Evolutionary conservation across 2,797 vertebrate species (phyloP).

Genomic region (Rhinogobio ventralis): DNA sequence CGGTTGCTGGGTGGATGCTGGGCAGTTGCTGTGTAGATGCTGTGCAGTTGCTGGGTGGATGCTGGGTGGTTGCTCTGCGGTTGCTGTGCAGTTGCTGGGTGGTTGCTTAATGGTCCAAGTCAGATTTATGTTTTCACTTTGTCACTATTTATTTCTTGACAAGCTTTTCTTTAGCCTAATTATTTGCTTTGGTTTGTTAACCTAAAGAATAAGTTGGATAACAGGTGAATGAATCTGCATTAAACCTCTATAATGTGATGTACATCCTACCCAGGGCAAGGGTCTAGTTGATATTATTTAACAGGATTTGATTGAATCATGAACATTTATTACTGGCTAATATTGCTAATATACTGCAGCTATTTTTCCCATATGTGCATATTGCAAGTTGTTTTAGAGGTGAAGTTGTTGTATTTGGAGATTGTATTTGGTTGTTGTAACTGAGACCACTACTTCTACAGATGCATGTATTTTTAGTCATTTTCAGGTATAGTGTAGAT

Average conservation of each 20-base stretch:
- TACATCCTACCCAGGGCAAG: too few relatives aligned
- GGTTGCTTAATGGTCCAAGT: too few relatives aligned
- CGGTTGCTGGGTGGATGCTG: fast-evolving
- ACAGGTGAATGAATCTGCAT: too few relatives aligned
- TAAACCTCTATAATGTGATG: neutral
- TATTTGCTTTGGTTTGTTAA: neutral
- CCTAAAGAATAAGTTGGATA: neutral
- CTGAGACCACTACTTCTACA: too few relatives aligned
- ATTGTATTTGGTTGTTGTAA: too few relatives aligned
- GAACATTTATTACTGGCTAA: too few relatives aligned
- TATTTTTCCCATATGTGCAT: too few relatives aligned
- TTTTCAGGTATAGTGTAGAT: neutral
- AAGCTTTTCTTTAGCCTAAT: neutral
- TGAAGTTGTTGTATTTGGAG: too few relatives aligned
- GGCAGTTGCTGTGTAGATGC: fast-evolving
- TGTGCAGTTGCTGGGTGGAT: fast-evolving
- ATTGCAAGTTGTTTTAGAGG: too few relatives aligned
- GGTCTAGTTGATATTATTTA: neutral
- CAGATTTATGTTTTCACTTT: neutral
- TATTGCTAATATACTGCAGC: too few relatives aligned
- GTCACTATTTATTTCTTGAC: neutral
- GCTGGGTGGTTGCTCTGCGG: neutral
- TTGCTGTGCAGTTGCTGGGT: fast-evolving
- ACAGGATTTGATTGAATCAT: too few relatives aligned
- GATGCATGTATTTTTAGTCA: too few relatives aligned